These are phyloP conservation scores for Astropecten irregularis DNA, from an alignment of 53 echinoderm and acorn worm species.

Conservation along the genomic window DNA sequence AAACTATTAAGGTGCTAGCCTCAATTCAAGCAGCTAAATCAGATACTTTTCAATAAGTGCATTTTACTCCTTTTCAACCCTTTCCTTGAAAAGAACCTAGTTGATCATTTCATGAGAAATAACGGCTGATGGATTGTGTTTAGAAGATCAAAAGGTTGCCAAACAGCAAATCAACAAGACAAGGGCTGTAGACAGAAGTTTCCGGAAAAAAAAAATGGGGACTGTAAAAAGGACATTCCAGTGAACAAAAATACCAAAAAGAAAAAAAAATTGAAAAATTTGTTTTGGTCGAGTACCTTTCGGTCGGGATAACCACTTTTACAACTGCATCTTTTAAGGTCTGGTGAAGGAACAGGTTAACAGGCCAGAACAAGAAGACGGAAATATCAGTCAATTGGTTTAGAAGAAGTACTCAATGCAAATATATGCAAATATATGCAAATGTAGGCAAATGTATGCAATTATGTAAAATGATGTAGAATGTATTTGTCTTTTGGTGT, in stretches of 20 bases:
- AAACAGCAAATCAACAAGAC: conserved; percentile 38
- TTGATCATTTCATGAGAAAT: too few relatives aligned
- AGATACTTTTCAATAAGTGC: too few relatives aligned
- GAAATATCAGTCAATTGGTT: conserved; percentile 71
- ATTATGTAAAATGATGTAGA: not conserved
- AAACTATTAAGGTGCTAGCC: too few relatives aligned
- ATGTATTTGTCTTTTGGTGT: not conserved
- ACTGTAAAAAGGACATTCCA: not conserved
- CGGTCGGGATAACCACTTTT: conserved; percentile 99
- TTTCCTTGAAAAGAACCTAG: too few relatives aligned
- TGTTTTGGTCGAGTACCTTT: conserved; percentile 86
- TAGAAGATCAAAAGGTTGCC: conserved; percentile 29
- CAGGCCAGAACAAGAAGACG: conserved; percentile 95
- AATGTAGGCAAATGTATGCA: not conserved
- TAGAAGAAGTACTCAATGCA: not conserved
- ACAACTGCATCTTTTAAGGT: conserved; percentile 99
- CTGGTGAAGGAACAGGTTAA: conserved; percentile 84
- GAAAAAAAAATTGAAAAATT: conserved; percentile 37
- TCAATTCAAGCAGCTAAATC: too few relatives aligned
- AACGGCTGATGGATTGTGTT: too few relatives aligned
- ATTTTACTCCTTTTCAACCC: too few relatives aligned
- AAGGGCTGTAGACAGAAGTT: conserved; percentile 49
- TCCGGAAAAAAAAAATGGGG: conserved; percentile 1
- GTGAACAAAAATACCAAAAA: not conserved
- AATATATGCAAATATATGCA: not conserved